A percentile compares a stretch with the other conserved stretches of the same genome.
Evolutionary conservation across 2,113 vertebrate genomes (phyloP).

Genomic region (Oryzias curvinotus): DNA sequence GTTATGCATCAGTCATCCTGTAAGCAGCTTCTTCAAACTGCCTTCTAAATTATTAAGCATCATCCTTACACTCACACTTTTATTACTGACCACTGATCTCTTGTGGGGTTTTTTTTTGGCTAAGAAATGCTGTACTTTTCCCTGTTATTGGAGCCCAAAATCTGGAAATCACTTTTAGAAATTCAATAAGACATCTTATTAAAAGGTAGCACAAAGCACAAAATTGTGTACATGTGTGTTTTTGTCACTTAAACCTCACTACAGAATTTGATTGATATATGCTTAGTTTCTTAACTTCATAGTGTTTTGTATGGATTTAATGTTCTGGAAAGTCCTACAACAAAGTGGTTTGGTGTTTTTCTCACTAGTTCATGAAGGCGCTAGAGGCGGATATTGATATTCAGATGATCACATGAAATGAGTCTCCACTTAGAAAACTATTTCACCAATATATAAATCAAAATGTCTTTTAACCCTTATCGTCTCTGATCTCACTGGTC

Average conservation of each 20-base stretch:
- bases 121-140: too few species aligned
- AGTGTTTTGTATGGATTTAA: conserved; percentile 7
- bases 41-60: conserved; percentile 19
- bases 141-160: background rate
- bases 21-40: conserved; percentile 27
- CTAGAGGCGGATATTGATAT: too few species aligned
- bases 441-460: too few species aligned
- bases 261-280: background rate
- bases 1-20: conserved; percentile 22
- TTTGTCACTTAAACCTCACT: background rate
- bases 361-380: too few species aligned
- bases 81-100: background rate
- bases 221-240: background rate
- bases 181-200: too few species aligned
- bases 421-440: too few species aligned
- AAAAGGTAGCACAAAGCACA: too few species aligned
- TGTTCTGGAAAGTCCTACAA: background rate
- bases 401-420: too few species aligned
- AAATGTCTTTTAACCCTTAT: too few species aligned
- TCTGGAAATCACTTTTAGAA: background rate
- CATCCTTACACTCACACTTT: conserved; percentile 13
- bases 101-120: background rate
- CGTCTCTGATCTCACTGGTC: too few species aligned
- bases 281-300: too few species aligned
- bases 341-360: background rate